Conservation (phyloP, 2,113 vertebrate genomes). For the Apteryx mantelli region DNA sequence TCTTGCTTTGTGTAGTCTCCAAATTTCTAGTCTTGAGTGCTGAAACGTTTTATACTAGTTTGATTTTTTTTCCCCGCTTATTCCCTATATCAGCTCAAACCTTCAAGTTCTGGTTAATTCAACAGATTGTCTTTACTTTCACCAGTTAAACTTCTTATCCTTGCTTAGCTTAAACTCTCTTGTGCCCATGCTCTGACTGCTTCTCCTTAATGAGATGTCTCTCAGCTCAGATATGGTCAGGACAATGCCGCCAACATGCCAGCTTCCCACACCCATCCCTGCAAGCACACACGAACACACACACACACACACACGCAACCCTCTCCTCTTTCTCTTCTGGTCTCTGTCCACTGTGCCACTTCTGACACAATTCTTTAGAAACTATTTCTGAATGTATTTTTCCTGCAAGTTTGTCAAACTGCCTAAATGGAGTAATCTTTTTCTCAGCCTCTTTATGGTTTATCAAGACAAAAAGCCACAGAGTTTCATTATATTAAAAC, state of each 20-base stretch:
- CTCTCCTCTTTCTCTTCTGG: background rate
- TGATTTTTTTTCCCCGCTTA: background rate
- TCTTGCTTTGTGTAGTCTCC: background rate
- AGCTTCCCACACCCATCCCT: background rate
- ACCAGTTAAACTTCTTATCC: background rate
- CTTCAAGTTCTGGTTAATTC: background rate
- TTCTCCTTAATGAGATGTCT: background rate
- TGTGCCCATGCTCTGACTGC: background rate
- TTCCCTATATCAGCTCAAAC: background rate
- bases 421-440: background rate
- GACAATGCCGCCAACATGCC: background rate
- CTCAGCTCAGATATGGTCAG: background rate
- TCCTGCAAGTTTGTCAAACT: background rate
- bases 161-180: background rate
- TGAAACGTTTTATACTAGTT: background rate
- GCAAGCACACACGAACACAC: background rate
- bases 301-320: accelerated
- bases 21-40: background rate
- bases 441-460: background rate
- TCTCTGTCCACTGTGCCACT: background rate
- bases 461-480: background rate
- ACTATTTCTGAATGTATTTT: background rate
- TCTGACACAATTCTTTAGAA: background rate
- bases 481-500: background rate
- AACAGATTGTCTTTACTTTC: background rate